Evolutionary conservation across 2,797 vertebrate genomes (phyloP), one percentile per base, ranked within the genome.

Genomic region (Crocidura indochinensis): DNA sequence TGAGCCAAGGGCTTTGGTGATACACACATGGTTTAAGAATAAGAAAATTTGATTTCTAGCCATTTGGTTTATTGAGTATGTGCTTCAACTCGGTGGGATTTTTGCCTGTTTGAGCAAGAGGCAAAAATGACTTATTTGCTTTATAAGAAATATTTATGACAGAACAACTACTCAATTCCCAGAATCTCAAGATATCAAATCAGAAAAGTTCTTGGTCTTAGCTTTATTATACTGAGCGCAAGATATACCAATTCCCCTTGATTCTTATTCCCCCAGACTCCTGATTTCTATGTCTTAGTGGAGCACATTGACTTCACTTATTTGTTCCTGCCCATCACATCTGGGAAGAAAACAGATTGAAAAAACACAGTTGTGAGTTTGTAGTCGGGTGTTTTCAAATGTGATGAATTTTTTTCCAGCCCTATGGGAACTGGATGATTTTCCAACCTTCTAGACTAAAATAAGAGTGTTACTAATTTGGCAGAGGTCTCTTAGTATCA

Each of bases 21-120:
- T 79, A 64, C 22, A 87, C 47, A 92, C 46, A n/a, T 81, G 44
- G 47, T 72, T 44, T 38, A 69, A 87, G 29, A 84, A 64, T 72
- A 88, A 69, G 72, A 87, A 84, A 88, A 77, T 82, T 95, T 87
- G 19, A 6, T 10, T 85, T 96, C 92, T 19, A 31, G 71, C 53
- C 14, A 22, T 79, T 90, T 72, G 80, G 26, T 68, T 89, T 93
- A 69, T 87, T 17, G 46, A 72, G 22, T 92, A n/a, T 0, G 0
- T 19, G n/a, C n/a, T 60, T 83, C 53, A 84, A 83, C 60, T 94
- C 68, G 19, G 12, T 91, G 74, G 56, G 11, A 12, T 82, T 94
- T 38, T 97, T 31, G 22, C 76, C 29, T 11, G 2, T 78, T 38
- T 89, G 20, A 51, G 24, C 73, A 87, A 80, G 64, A 94, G 91